Percentiles rank a stretch among this genome's conserved stretches.
These are phyloP conservation scores for Psylliodes chrysocephalus DNA, from an alignment of 2,888 invertebrate genomes.

Conservation along the genomic window DNA sequence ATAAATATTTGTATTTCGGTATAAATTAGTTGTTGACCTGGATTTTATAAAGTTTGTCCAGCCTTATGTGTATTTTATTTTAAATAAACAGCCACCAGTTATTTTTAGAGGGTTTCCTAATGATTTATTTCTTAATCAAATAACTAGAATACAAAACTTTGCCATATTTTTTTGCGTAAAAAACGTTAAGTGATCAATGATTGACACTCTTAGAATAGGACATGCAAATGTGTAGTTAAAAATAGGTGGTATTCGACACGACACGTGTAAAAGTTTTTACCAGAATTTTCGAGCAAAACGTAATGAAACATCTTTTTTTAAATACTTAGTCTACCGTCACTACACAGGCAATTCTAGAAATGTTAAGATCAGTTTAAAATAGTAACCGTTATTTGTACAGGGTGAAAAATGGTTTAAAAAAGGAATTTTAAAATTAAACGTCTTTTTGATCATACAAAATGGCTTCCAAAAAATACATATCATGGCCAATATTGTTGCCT, in stretches of 20 bases:
- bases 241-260: neutral
- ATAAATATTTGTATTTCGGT: slow-evolving; percentile 3
- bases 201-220: neutral
- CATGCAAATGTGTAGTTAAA: neutral
- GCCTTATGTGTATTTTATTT: neutral
- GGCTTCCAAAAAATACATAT: no score
- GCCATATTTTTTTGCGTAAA: neutral
- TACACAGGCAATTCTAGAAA: no score
- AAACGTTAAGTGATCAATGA: neutral
- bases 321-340: no score
- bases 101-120: neutral
- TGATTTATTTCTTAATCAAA: neutral
- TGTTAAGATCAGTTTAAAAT: no score
- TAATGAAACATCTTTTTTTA: no score
- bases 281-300: no score
- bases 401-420: no score
- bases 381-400: no score
- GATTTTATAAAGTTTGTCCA: neutral
- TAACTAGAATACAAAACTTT: neutral
- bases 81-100: neutral
- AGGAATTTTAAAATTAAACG: no score
- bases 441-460: no score
- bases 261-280: neutral
- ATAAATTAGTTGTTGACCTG: neutral
- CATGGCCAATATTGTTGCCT: no score